Base-by-base conservation (phyloP, 2,113 vertebrate genomes). In the Bombycilla garrulus region DNA sequence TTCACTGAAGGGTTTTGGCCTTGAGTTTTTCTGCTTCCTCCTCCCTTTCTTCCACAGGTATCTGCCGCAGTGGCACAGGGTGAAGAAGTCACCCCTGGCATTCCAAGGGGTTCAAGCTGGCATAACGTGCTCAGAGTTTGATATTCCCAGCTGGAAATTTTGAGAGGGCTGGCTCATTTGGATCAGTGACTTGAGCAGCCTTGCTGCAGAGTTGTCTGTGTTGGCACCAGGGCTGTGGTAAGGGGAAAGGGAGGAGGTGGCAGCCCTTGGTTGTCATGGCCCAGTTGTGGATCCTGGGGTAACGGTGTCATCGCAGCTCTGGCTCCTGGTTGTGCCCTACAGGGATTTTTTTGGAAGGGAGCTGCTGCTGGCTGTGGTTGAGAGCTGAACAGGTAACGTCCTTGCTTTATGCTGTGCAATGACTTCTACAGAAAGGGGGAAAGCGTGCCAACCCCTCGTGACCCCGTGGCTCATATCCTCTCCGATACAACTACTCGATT, bases 301-400 rank as follows among this genome's bases (percentile, higher is more conserved):
- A 4, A 24, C 0, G 0, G 19, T 33, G 47, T 42, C 12, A 10
- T 1, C 0, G 0, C 7, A n/a, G 29, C 51, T 66, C 80, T 3
- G 2, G 50, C 72, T 70, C 21, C 35, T 71, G 38, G 17, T 21
- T 22, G 8, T 76, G 44, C 29, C 29, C 48, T 38, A 1, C 35
- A 15, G 33, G 28, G 51, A n/a, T n/a, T 21, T 47, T 38, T 51
- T 31, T 14, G 6, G 13, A 69, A 26, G 65, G 35, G 38, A 38
- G 47, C 17, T 88, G 48, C 44, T 54, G 47, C 53, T 69, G 51
- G 29, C 29, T 58, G 33, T 36, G 61, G 47, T 72, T 16, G 31
- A 31, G 50, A 78, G 40, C 54, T 69, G 11, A 53, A 29, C 15
- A 45, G 58, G 80, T 69, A 5, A 70, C 58, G 81, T 71, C 86